phyloP scores from a whole-genome alignment of 2,888 invertebrate genomes.

The Chrysotoxum bicinctum region DNA sequence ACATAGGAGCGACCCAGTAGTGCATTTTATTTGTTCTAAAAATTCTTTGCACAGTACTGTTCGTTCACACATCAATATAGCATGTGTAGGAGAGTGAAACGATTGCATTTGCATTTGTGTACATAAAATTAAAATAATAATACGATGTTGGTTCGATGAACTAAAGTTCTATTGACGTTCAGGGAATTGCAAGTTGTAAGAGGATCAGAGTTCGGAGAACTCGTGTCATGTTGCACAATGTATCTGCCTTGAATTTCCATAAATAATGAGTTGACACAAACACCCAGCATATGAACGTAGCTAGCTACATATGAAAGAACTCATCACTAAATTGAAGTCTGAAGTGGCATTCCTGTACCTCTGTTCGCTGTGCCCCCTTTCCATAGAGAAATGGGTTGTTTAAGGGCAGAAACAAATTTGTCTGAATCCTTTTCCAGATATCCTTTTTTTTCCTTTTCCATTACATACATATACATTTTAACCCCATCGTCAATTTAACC shows the following conservation, averaged over 20 bases:
- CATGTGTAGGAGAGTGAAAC: background rate
- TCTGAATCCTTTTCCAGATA: background rate
- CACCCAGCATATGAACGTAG: background rate
- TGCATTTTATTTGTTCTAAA: too few species aligned
- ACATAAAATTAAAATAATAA: slow-evolving; percentile 63
- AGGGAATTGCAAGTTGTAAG: slow-evolving; percentile 31
- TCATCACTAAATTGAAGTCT: background rate
- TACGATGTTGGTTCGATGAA: slow-evolving; percentile 43
- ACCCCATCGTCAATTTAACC: slow-evolving; percentile 10
- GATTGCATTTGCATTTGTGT: slow-evolving; percentile 37
- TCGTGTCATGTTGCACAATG: slow-evolving; percentile 38
- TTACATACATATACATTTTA: background rate
- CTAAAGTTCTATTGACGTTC: slow-evolving; percentile 14
- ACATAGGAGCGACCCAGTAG: too few species aligned
- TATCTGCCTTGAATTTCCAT: slow-evolving; percentile 56
- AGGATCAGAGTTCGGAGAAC: slow-evolving; percentile 48
- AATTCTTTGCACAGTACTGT: background rate
- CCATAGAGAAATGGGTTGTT: background rate
- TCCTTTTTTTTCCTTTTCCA: background rate
- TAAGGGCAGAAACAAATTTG: background rate
- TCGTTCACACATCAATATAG: background rate
- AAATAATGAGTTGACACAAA: slow-evolving; percentile 47
- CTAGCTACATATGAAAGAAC: background rate
- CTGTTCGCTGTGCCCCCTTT: background rate
- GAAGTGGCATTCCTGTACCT: background rate